Evolutionary conservation across 2,888 invertebrate genomes (phyloP), one percentile per base, ranked within the genome.

Genomic region (Rhagonycha lutea): DNA sequence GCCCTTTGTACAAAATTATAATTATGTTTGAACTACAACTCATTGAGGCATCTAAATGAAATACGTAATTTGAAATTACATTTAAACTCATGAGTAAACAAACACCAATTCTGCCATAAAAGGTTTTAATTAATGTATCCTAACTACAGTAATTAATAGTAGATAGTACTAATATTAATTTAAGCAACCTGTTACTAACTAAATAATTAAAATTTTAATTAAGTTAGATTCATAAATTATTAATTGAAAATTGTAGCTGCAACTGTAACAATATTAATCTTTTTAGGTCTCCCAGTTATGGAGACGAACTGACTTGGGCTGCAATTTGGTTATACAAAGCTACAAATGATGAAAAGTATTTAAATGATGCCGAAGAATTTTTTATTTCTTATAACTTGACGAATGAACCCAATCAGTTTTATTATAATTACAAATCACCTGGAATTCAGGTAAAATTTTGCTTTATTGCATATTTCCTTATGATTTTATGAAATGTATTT

Each of bases 291-390:
- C 87, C 89, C 0, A 90, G 89, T 70, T 91, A 89, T 80, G 90
- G 89, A 0, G 91, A 91, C 80, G 91, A 91, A 80, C 83, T 91
- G 26, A 88, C 89, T 0, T 91, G 91, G 91, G 89, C 90, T 0
- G 90, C 91, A 0, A 84, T 88, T 1, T 91, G 91, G 91, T 83
- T 91, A 8, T 90, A 88, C 84, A 89, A 88, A 78, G 90, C 90
- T 3, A 90, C 91, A 1, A 87, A 87, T 47, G 87, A 89, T 8
- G 78, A 84, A 0, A 83, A 84, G 60, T 91, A 90, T 79, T 83
- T 90, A 70, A 86, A 88, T 47, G 89, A 89, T 62, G 90, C 90
- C 2, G 87, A 89, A 77, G 83, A 87, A 68, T 88, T 89, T 79
- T 90, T 89, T 81, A 84, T 84, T 75, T 87, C 88, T 72, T 90